Evolutionary conservation across 2,113 vertebrate genomes (phyloP), one percentile per base, ranked within the genome.

Genomic region (Gallinago undulata): DNA sequence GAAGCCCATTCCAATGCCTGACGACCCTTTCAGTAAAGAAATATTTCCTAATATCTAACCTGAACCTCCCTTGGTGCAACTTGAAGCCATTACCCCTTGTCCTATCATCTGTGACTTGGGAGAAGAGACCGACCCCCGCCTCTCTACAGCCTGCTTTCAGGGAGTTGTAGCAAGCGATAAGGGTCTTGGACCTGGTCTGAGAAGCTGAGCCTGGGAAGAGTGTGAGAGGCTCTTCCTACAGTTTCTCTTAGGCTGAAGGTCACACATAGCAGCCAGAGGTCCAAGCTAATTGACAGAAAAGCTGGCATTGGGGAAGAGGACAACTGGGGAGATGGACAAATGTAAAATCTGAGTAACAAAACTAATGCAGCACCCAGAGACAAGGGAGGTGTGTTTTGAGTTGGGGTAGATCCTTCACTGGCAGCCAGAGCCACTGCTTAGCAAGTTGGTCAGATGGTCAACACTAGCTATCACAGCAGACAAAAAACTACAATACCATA

Each of bases 351-450:
- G 63, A 39, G 10, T 41, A 60, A 10, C 51, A 78, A 81, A 74
- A 59, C 3, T 63, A 51, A 55, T 0, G 0, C 25, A 67, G 37
- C 2, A 2, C 35, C 43, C 56, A 47, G 35, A 57, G 37, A 60
- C 11, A 45, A 0, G 3, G 21, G 15, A 39, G 16, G 12, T 5
- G 0, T 74, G 23, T 39, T 78, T 79, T 41, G 53, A 56, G 2
- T 5, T 73, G 35, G 17, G 24, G 13, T 6, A n/a, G 33, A 27
- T 48, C 47, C 19, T 64, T 68, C 39, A 60, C 35, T 1, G 1
- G 35, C 43, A 82, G 48, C 24, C 82, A 78, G 25, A 85, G 67
- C 9, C 19, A 19, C 31, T 41, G 14, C 22, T 77, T 63, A 31
- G 17, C 33, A 39, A 59, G 19, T 3, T 82, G 23, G 16, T 67